phyloP scores from a whole-genome alignment of 2,888 invertebrate species.

The Blera fallax region DNA sequence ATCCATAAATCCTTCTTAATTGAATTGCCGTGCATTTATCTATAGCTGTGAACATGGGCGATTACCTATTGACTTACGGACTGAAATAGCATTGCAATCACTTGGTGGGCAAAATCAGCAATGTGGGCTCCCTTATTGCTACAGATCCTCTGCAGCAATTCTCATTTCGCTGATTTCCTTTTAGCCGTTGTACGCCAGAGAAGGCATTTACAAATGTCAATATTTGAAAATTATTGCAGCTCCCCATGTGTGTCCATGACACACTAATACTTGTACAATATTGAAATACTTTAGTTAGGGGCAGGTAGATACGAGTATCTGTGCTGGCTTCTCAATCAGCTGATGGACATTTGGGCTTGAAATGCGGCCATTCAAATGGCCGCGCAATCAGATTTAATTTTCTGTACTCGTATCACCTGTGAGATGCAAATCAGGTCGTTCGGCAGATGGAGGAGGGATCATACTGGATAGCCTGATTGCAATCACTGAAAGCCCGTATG shows the following conservation, averaged over 20 bases:
- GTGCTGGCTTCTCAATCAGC: background rate
- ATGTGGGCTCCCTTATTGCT: background rate
- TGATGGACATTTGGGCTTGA: background rate
- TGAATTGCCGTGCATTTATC: background rate
- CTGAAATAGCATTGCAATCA: conserved; percentile 8
- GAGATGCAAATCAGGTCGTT: background rate
- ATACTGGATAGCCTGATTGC: background rate
- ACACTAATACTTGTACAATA: background rate
- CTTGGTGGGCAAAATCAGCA: background rate
- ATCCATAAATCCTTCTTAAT: background rate
- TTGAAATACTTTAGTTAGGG: background rate
- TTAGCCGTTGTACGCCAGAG: background rate
- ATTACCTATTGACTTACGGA: background rate
- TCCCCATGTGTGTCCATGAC: background rate
- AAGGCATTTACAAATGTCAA: conserved; percentile 20
- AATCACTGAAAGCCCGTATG: background rate
- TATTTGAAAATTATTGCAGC: conserved; percentile 3
- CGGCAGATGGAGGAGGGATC: background rate
- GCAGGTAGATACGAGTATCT: background rate
- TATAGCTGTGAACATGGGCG: background rate
- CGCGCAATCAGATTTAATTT: background rate
- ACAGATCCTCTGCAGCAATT: background rate
- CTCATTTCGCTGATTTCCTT: conserved; percentile 5
- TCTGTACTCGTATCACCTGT: background rate
- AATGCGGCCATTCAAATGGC: conserved; percentile 2